Base-by-base conservation (phyloP, 2,888 invertebrate species). In the Pseudanteris insignis region DNA sequence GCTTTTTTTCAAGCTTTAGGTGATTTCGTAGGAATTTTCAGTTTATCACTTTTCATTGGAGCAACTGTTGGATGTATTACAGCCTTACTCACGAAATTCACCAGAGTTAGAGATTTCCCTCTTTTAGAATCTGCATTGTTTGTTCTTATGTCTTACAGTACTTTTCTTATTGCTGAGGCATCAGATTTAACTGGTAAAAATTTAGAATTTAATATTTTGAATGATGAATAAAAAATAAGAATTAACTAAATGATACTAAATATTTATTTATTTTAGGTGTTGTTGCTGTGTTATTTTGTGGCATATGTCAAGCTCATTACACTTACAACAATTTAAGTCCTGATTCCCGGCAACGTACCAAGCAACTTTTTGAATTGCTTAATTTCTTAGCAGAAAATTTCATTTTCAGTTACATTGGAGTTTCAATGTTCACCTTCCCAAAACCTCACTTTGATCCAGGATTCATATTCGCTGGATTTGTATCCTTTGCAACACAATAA, bases 301-400 rank as follows among this genome's bases (percentile, higher is more conserved):
- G 98, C 15, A 98, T 99, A 73, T 96, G 96, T 76, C 98, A 99
- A 82, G 98, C 98, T 11, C 98, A 99, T 82, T 99, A 99, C 81
- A 99, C 98, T 0, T 97, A 94, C 83, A 97, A 98, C 59, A 75
- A 79, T 59, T 61, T 80, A 63, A 76, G 78, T 60, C 67, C 81
- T 71, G 75, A 84, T 78, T 78, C 83, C 74, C 66, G 84, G 61
- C 70, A 84, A 63, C 50, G 81, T 67, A 78, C 83, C 72, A 71
- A 83, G 74, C 70, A 82, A 71, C 59, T 79, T 9, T 76, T 82
- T 71, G 73, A 80, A 69, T 40, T 97, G 71, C 85, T 97, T 64
- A 97, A 96, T 83, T 98, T 98, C 81, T 83, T 98, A 65, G 94
- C 96, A 0, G 98, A 98, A 79, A 97, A 96, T 82, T 98, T 98